Percentiles rank a stretch among this genome's conserved stretches.
Evolutionary conservation across 2,888 invertebrate species (phyloP).

Genomic region (Pecten maximus): DNA sequence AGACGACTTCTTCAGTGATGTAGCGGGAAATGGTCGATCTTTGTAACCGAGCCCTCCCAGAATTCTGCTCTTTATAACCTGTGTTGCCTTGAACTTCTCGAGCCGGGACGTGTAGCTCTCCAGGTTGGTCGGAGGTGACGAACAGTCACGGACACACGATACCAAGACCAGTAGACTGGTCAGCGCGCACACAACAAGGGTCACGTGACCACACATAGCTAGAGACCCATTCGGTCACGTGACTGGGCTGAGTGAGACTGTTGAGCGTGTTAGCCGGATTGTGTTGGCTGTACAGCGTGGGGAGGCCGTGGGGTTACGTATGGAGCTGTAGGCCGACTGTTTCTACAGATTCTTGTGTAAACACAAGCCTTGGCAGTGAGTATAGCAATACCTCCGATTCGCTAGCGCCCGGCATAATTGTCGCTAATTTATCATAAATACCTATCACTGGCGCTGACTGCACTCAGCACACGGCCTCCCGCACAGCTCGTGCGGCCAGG

Average conservation of each 20-base stretch:
- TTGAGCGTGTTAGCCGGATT: background rate
- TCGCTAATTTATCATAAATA: constrained; percentile 35
- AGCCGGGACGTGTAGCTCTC: background rate
- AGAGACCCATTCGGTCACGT: background rate
- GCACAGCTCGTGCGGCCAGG: constrained; percentile 2
- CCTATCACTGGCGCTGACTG: constrained; percentile 7
- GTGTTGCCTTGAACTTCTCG: constrained; percentile 13
- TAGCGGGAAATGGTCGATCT: constrained; percentile 40
- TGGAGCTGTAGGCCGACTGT: background rate
- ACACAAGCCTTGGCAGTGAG: constrained; percentile 20
- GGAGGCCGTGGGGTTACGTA: background rate
- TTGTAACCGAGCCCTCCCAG: constrained; percentile 36
- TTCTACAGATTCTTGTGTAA: constrained; percentile 1
- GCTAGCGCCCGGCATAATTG: constrained; percentile 28
- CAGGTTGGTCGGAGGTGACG: background rate
- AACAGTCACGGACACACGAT: constrained; percentile 11
- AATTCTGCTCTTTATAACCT: constrained; percentile 37
- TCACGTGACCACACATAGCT: constrained; percentile 18
- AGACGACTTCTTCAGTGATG: background rate
- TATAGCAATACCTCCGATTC: constrained; percentile 24
- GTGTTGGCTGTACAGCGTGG: background rate
- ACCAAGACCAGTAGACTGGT: background rate
- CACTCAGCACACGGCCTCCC: constrained; percentile 7
- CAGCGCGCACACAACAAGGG: background rate
- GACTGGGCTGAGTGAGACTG: background rate